A percentile compares a stretch with the other conserved stretches of the same genome.
Evolutionary conservation across 1,140 invertebrate species (phyloP).

Genomic region (Acromyrmex echinatior): DNA sequence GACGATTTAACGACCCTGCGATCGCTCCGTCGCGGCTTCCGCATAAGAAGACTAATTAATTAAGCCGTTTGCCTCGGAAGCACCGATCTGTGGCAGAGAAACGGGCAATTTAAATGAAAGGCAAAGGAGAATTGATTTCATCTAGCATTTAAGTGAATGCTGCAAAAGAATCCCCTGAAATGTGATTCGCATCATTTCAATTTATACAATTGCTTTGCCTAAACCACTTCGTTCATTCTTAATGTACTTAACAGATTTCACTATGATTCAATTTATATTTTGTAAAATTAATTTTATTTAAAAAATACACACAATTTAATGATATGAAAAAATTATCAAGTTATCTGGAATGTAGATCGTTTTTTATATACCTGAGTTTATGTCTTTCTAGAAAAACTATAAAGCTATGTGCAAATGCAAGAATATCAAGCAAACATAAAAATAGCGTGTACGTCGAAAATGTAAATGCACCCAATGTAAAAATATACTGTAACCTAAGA

Average conservation of each 20-base stretch:
- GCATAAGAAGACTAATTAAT: conserved; percentile 57
- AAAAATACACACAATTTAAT: not conserved
- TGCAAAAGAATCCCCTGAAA: not conserved
- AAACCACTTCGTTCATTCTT: not conserved
- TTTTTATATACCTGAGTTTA: conserved; percentile 11
- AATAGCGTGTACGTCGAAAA: conserved; percentile 60
- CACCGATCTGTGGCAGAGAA: not conserved
- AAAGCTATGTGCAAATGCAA: conserved; percentile 37
- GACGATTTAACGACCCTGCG: conserved; percentile 37
- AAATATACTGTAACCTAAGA: conserved; percentile 50
- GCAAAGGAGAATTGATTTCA: not conserved
- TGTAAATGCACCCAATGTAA: conserved; percentile 56
- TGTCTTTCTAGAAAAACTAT: conserved; percentile 16
- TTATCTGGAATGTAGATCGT: conserved; percentile 35
- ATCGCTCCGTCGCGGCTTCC: conserved; percentile 41
- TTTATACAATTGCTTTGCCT: not conserved
- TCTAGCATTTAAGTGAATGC: no score
- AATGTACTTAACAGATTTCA: not conserved
- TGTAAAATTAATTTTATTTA: not conserved
- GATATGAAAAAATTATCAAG: not conserved
- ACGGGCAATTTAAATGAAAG: not conserved
- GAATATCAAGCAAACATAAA: conserved; percentile 62
- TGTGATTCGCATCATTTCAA: not conserved
- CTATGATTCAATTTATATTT: not conserved
- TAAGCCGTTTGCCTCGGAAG: conserved; percentile 38